phyloP scores from a whole-genome alignment of 2,797 vertebrate species.

The Poecilia wingei region DNA sequence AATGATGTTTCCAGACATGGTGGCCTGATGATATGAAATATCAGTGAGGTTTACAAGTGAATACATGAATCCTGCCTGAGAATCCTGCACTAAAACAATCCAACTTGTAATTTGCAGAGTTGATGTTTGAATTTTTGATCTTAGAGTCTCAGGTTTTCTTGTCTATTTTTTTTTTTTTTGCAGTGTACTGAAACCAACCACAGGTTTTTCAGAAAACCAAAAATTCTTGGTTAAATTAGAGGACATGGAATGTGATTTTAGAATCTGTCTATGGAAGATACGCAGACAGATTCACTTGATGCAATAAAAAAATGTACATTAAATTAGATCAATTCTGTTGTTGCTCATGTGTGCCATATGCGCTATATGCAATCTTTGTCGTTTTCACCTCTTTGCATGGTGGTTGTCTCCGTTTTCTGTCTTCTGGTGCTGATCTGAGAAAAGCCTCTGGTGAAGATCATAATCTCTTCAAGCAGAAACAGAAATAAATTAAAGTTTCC shows the following conservation, averaged over 20 bases:
- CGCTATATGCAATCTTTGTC: not conserved
- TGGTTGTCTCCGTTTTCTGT: not conserved
- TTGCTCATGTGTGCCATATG: not conserved
- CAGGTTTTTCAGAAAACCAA: not conserved
- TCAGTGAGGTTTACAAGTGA: not conserved
- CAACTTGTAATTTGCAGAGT: not conserved
- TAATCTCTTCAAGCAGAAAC: not conserved
- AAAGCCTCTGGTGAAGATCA: not conserved
- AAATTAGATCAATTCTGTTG: not conserved
- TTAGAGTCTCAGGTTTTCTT: not conserved
- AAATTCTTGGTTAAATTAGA: not conserved
- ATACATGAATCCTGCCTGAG: conserved; percentile 1
- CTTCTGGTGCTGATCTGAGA: not conserved
- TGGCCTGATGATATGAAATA: not conserved
- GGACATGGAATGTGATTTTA: not conserved
- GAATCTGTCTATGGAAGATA: not conserved
- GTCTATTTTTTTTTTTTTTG: not conserved
- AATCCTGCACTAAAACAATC: not conserved
- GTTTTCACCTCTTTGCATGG: not conserved
- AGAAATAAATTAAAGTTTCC: not conserved
- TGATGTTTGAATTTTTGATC: not conserved
- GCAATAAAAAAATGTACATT: not conserved
- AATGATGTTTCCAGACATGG: not conserved
- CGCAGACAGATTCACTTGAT: too few relatives aligned
- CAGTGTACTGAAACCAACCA: not conserved